Percentiles rank a stretch among this genome's conserved stretches.
Evolutionary conservation across 2,797 vertebrate genomes (phyloP).

Genomic region (Jordanella pulchra): DNA sequence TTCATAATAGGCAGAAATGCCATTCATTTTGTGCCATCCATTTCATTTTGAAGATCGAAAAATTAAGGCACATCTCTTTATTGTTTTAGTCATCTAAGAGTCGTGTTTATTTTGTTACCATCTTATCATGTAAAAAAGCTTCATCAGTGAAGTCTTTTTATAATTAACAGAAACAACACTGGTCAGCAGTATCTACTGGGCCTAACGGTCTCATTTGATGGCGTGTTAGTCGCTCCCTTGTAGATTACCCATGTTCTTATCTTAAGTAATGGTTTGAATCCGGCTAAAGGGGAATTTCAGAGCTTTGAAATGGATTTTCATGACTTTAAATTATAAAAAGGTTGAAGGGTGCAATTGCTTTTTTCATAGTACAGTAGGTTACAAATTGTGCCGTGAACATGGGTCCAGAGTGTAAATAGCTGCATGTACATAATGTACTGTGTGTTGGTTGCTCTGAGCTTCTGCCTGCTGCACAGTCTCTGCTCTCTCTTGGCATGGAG

Average conservation of each 20-base stretch:
- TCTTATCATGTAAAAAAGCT: no score
- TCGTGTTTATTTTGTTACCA: no score
- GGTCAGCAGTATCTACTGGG: no score
- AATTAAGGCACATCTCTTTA: no score
- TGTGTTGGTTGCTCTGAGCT: slow-evolving; percentile 26
- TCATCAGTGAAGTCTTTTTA: no score
- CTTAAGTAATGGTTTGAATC: background rate
- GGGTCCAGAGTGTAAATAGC: slow-evolving; percentile 3
- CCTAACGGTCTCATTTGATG: no score
- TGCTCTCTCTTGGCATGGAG: slow-evolving; percentile 51
- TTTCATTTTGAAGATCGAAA: no score
- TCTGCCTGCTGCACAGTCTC: slow-evolving; percentile 51
- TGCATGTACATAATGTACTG: slow-evolving; percentile 27
- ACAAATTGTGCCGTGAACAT: slow-evolving; percentile 22
- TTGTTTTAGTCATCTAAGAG: no score
- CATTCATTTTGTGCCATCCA: no score
- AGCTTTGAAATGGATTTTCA: background rate
- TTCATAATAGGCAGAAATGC: no score
- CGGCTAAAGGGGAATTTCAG: background rate
- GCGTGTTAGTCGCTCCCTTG: background rate
- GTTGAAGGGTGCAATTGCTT: background rate
- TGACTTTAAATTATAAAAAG: background rate
- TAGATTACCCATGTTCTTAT: background rate
- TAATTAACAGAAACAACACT: no score
- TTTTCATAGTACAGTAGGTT: background rate